A percentile compares a stretch with the other conserved stretches of the same genome.
These are phyloP conservation scores for Dicyrtomina minuta DNA, from an alignment of 2,888 invertebrate species.

Conservation along the genomic window DNA sequence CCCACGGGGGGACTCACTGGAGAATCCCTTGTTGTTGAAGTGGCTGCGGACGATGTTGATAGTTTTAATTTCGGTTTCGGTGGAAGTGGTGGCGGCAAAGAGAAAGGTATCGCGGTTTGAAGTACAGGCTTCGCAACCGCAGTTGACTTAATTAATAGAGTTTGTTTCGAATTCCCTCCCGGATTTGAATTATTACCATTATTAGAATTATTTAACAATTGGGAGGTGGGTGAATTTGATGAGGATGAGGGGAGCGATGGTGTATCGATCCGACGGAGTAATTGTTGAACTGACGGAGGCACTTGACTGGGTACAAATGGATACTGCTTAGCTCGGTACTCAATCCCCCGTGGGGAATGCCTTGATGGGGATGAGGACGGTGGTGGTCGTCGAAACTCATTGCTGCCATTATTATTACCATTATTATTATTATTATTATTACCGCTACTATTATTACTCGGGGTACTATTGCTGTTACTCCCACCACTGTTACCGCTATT, in stretches of 20 bases:
- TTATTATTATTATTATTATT: slow-evolving; percentile 1
- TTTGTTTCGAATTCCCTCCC: too few species aligned
- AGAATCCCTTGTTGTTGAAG: slow-evolving; percentile 33
- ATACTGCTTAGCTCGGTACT: slow-evolving; percentile 56
- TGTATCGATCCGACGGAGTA: slow-evolving; percentile 67
- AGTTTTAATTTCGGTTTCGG: slow-evolving; percentile 45
- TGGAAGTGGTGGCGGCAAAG: slow-evolving; percentile 54
- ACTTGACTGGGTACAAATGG: slow-evolving; percentile 60
- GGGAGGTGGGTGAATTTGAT: slow-evolving; percentile 72
- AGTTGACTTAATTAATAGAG: slow-evolving; percentile 94
- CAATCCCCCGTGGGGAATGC: slow-evolving; percentile 50
- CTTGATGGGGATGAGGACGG: slow-evolving; percentile 33
- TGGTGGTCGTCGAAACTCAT: slow-evolving; percentile 22
- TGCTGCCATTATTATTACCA: slow-evolving; percentile 31
- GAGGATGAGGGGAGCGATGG: slow-evolving; percentile 64
- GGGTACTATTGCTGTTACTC: slow-evolving; percentile 7
- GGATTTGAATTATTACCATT: neutral
- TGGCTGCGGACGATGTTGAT: neutral
- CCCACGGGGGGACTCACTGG: too few species aligned
- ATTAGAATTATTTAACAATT: slow-evolving; percentile 61
- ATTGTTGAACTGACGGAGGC: slow-evolving; percentile 68
- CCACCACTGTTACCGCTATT: too few species aligned
- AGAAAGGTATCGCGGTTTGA: slow-evolving; percentile 65
- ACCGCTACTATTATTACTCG: slow-evolving; percentile 1
- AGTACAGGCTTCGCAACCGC: slow-evolving; percentile 92